phyloP scores from a whole-genome alignment of 2,797 vertebrate genomes.

The Liasis olivaceus region DNA sequence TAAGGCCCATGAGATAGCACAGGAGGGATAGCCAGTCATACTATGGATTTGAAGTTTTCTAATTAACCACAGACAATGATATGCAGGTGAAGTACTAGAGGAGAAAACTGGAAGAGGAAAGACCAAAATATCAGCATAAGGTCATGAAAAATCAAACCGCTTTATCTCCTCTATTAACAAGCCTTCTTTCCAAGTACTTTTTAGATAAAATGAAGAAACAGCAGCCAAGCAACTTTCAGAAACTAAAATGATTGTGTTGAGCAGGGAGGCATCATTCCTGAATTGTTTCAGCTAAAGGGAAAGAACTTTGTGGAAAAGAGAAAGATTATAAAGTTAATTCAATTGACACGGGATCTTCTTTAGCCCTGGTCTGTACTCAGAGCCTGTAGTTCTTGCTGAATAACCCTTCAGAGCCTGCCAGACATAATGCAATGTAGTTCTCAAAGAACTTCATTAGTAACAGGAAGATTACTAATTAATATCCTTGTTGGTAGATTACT shows the following conservation, averaged over 20 bases:
- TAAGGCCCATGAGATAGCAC: not conserved
- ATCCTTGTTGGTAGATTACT: not conserved
- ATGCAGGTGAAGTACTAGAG: not conserved
- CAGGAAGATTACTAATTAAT: not conserved
- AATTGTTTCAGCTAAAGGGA: not conserved
- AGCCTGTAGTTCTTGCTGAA: accelerated
- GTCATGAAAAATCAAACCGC: not conserved
- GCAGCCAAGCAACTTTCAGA: not conserved
- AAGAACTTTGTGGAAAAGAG: not conserved
- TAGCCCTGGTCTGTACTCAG: not conserved
- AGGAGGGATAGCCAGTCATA: not conserved
- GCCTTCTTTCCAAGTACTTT: not conserved
- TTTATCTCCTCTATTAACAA: not conserved
- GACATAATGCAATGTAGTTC: not conserved
- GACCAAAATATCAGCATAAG: not conserved
- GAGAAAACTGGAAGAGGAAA: not conserved
- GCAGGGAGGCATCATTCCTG: not conserved
- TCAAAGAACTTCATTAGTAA: not conserved
- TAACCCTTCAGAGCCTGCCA: not conserved
- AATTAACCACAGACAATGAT: not conserved
- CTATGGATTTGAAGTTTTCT: not conserved
- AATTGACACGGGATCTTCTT: not conserved
- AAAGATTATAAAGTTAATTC: not conserved
- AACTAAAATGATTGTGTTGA: not conserved
- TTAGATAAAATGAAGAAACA: not conserved